phyloP scores from a whole-genome alignment of 1,140 invertebrate species.

The Rhopalosiphum padi region DNA sequence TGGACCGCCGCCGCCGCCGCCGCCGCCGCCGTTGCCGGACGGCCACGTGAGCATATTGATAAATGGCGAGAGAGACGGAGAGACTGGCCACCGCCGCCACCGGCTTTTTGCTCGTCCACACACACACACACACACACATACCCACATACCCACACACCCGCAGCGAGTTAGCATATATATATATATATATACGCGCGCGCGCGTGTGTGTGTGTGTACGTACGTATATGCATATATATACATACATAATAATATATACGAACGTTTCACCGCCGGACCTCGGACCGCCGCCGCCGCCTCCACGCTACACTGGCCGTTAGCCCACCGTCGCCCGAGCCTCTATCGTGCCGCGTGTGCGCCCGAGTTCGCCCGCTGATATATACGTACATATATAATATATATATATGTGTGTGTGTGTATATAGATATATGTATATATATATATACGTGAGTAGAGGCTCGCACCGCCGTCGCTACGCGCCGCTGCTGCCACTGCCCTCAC shows the following conservation, averaged over 20 bases:
- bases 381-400: too few relatives aligned
- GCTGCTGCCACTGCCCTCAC: background rate
- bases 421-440: background rate
- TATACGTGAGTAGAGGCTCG: background rate
- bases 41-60: constrained; percentile 58
- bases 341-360: background rate
- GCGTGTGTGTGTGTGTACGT: background rate
- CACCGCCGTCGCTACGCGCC: background rate
- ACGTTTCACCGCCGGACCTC: constrained; percentile 50
- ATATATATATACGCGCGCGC: background rate
- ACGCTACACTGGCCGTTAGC: constrained; percentile 12
- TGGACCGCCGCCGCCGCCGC: constrained; percentile 32
- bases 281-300: constrained; percentile 14
- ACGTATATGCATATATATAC: constrained; percentile 25
- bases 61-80: constrained; percentile 55
- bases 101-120: constrained; percentile 50
- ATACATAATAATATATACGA: constrained; percentile 30
- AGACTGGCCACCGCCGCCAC: constrained; percentile 47
- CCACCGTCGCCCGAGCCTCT: background rate
- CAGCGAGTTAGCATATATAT: background rate
- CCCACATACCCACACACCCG: background rate
- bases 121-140: background rate
- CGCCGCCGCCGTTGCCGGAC: constrained; percentile 38
- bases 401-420: too few relatives aligned
- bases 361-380: background rate